Evolutionary conservation across 2,888 invertebrate species (phyloP).

Genomic region (Noctua janthina): DNA sequence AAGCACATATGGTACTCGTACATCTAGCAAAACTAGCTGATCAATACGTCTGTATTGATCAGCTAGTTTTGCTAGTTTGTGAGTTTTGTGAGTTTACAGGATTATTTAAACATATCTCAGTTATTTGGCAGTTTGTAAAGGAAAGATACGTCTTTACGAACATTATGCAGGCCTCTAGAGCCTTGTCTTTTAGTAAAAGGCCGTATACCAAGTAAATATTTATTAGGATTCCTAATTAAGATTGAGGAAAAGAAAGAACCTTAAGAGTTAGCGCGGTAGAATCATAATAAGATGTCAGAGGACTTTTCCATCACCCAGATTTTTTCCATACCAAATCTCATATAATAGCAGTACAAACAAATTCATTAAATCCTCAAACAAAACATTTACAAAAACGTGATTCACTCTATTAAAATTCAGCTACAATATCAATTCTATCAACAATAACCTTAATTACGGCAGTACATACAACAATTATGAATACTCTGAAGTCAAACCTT

Average conservation of each 20-base stretch:
- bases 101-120: background rate
- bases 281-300: background rate
- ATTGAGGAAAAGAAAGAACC: background rate
- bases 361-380: background rate
- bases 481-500: constrained; percentile 53
- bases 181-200: background rate
- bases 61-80: too few species aligned
- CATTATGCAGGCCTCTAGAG: background rate
- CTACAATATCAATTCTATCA: constrained; percentile 16
- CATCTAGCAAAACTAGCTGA: background rate
- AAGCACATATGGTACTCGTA: background rate
- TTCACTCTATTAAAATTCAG: constrained; percentile 13
- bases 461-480: constrained; percentile 43
- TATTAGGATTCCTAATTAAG: background rate
- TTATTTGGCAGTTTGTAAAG: background rate
- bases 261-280: too few species aligned
- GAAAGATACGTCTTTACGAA: background rate
- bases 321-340: background rate
- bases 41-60: background rate
- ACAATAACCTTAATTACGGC: constrained; percentile 40
- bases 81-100: background rate
- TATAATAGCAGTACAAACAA: background rate
- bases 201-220: background rate
- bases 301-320: background rate
- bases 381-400: constrained; percentile 1